A percentile compares a stretch with the other conserved stretches of the same genome.
phyloP scores from a whole-genome alignment of 37 sponge, comb jelly and placozoan species.

The Mnemiopsis leidyi region DNA sequence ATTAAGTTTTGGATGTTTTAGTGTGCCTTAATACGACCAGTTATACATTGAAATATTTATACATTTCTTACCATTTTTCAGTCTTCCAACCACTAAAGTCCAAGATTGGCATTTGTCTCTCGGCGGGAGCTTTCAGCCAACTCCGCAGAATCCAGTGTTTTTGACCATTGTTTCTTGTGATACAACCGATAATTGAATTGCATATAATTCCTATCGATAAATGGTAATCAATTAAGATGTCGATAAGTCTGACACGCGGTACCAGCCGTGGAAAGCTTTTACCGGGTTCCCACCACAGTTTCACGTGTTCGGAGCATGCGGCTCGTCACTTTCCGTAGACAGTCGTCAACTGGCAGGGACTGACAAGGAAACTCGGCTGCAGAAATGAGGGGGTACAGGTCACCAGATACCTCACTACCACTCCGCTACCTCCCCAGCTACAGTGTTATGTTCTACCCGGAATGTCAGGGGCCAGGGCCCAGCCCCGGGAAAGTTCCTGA shows the following conservation, averaged over 20 bases:
- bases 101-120: too few relatives aligned
- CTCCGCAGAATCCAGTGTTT: neutral
- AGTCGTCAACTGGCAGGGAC: neutral
- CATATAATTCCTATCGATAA: neutral
- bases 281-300: neutral
- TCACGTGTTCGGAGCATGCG: neutral
- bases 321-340: neutral
- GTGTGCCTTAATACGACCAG: neutral
- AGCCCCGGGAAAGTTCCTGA: too few relatives aligned
- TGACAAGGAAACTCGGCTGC: neutral
- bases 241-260: neutral
- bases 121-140: too few relatives aligned
- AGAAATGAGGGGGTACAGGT: neutral
- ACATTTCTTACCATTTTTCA: too few relatives aligned
- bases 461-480: neutral
- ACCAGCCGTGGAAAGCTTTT: neutral
- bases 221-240: neutral
- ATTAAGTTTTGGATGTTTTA: conserved; percentile 23
- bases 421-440: neutral
- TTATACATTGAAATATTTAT: neutral
- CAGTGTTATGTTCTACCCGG: neutral
- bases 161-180: neutral
- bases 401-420: neutral
- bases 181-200: neutral
- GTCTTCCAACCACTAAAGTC: too few relatives aligned